A percentile compares a stretch with the other conserved stretches of the same genome.
phyloP scores from a whole-genome alignment of 2,113 vertebrate genomes.

The Halcyon malimbica region DNA sequence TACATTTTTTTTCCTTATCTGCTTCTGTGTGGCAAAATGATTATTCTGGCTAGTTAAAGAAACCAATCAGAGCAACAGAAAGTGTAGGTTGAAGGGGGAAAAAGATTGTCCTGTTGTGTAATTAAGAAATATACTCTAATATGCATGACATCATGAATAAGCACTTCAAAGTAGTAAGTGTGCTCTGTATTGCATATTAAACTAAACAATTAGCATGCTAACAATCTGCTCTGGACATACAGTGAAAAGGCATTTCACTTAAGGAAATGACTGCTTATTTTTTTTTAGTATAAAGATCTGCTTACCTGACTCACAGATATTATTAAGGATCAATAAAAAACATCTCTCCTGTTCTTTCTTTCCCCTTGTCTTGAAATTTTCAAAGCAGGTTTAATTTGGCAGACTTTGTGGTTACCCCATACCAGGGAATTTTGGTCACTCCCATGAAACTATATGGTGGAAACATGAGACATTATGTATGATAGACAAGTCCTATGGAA shows the following conservation, averaged over 20 bases:
- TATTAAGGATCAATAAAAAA: slow-evolving; percentile 24
- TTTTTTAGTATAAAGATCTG: not conserved
- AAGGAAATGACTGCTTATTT: slow-evolving; percentile 4
- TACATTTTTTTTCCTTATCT: slow-evolving; percentile 35
- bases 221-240: slow-evolving; percentile 20
- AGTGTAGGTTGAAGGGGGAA: not conserved
- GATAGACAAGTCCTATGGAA: slow-evolving; percentile 32
- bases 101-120: slow-evolving; percentile 53
- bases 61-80: slow-evolving; percentile 40
- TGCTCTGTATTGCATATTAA: slow-evolving; percentile 55
- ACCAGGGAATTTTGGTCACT: not conserved
- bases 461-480: not conserved
- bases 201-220: slow-evolving; percentile 45
- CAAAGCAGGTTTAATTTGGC: not conserved
- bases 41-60: slow-evolving; percentile 65
- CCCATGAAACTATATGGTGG: not conserved
- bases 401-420: not conserved
- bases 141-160: slow-evolving; percentile 45
- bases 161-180: slow-evolving; percentile 59
- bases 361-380: not conserved
- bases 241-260: not conserved
- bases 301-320: slow-evolving; percentile 46
- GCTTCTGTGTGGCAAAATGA: slow-evolving; percentile 57
- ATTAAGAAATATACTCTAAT: slow-evolving; percentile 68
- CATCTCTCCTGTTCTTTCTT: not conserved